A percentile compares a stretch with the other conserved stretches of the same genome.
These are phyloP conservation scores for Macropus fuliginosus DNA, from an alignment of 2,797 vertebrate genomes.

Conservation along the genomic window DNA sequence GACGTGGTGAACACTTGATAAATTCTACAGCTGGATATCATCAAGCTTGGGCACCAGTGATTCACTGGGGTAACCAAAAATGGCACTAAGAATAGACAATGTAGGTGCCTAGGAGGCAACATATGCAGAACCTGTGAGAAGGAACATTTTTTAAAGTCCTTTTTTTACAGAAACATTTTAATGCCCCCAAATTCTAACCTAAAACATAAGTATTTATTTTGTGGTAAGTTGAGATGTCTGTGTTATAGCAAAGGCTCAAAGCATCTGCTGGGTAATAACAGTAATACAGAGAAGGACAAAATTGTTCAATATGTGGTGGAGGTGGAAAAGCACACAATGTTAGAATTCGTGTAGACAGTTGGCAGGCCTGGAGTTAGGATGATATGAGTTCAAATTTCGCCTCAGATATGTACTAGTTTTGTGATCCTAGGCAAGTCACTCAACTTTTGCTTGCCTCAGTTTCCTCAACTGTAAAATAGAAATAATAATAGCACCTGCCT, in stretches of 20 bases:
- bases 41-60: conserved; percentile 16
- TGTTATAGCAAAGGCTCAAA: background rate
- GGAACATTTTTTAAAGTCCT: background rate
- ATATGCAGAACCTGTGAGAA: background rate
- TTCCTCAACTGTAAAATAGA: background rate
- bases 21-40: conserved; percentile 44
- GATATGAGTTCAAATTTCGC: background rate
- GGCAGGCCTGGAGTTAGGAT: background rate
- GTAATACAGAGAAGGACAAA: background rate
- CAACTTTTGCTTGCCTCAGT: background rate
- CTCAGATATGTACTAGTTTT: background rate
- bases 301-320: background rate
- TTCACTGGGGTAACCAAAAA: background rate
- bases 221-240: background rate
- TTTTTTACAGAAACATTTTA: background rate
- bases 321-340: background rate
- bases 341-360: background rate
- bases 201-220: background rate
- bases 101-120: background rate
- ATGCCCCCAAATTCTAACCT: background rate
- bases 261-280: background rate
- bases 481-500: background rate
- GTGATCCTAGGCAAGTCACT: background rate
- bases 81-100: background rate
- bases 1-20: conserved; percentile 28